Base-by-base conservation (phyloP, 1,140 invertebrate genomes). In the Rhopalosiphum maidis region DNA sequence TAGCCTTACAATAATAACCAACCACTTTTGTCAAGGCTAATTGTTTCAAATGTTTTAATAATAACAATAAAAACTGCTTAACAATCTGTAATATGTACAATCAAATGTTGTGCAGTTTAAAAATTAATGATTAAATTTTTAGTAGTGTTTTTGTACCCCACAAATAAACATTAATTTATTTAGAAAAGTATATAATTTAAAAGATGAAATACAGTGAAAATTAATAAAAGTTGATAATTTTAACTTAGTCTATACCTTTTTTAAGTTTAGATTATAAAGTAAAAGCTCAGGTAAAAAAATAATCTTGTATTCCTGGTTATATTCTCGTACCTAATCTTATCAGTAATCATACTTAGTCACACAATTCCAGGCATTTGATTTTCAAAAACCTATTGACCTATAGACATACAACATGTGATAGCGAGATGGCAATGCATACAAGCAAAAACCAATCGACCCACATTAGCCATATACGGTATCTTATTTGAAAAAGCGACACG, bases 381-480 rank as follows among this genome's bases (percentile, higher is more conserved):
- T 89, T 89, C 2, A 30, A 89, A 89, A 89, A 83, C 46, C 91
- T 46, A 92, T 35, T 93, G 48, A 93, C 82, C 82, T 54, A 86
- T 86, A 85, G 43, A 46, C 8, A 85, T 21, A 83, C 30, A 37
- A 22, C 35, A 92, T 9, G n/a, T 48, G 35, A 82, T 51, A 93
- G 35, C 46, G 30, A 92, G 77, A 86, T 93, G 35, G 23, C 15
- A 55, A 82, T 25, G 22, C 82, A 41, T 54, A 92, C 91, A 48
- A 48, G 4, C 77, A 83, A 93, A 86, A 86, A 85, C 37, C 21
- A 83, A 93, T 93, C 82, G 91, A 93, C 91, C 91, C 91, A 93
- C 91, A 93, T 93, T 55, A 37, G 77, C 91, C 82, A 51, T 93
- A 93, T 93, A 93, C 91, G 91, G 91, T 93, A 55, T 54, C 48